Evolutionary conservation across 2,113 vertebrate genomes (phyloP).

Genomic region (Marcusenius ussheri): DNA sequence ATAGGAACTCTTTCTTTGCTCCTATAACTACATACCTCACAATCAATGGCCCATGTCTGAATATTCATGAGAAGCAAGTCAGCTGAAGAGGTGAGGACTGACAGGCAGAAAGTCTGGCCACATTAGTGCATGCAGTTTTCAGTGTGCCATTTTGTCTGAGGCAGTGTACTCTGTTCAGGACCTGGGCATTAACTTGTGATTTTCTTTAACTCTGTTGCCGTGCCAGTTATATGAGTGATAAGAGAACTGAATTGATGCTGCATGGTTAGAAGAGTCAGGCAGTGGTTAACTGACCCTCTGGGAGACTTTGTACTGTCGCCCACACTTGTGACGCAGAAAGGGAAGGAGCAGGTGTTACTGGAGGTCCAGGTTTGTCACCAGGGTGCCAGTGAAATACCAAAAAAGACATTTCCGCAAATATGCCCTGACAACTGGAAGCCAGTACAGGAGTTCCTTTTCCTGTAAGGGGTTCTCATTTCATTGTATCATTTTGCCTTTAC

Average conservation of each 20-base stretch:
- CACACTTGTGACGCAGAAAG: background rate
- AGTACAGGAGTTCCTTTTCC: background rate
- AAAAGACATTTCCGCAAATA: background rate
- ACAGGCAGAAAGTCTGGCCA: background rate
- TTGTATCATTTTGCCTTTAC: background rate
- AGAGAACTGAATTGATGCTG: background rate
- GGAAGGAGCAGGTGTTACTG: background rate
- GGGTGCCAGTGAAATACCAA: background rate
- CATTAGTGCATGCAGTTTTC: background rate
- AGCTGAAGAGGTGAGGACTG: background rate
- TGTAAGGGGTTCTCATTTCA: background rate
- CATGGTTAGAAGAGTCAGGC: background rate
- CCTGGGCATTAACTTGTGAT: background rate
- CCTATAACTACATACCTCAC: background rate
- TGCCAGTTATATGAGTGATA: background rate
- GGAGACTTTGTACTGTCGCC: background rate
- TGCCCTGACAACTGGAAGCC: background rate
- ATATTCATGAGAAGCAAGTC: background rate
- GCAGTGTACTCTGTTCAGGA: background rate
- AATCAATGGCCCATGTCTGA: background rate
- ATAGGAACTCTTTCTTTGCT: background rate
- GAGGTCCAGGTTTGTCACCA: background rate
- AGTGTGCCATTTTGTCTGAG: background rate
- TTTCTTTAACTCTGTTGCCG: background rate
- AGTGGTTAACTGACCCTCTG: background rate